These are phyloP conservation scores for Apocrypta bakeri DNA, from an alignment of 1,140 invertebrate genomes.

Conservation along the genomic window DNA sequence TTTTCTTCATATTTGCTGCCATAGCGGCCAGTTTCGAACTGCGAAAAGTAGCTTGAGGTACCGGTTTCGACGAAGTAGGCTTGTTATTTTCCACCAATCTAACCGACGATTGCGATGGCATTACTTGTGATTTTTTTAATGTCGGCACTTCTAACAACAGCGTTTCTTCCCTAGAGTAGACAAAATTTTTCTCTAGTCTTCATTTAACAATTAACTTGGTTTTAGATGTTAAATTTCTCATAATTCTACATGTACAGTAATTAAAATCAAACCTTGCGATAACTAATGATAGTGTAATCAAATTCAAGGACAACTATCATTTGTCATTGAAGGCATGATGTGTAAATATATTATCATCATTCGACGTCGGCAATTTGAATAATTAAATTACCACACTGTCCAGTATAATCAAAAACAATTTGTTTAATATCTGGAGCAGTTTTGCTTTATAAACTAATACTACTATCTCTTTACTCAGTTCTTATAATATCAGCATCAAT, in stretches of 20 bases:
- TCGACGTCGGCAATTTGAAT: not conserved
- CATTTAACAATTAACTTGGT: slow-evolving; percentile 34
- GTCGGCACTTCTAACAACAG: slow-evolving; percentile 62
- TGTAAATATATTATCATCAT: not conserved
- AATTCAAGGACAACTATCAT: not conserved
- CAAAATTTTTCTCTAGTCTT: slow-evolving; percentile 52
- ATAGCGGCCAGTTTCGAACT: slow-evolving; percentile 71
- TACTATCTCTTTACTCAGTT: slow-evolving; percentile 33
- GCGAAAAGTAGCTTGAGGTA: slow-evolving; percentile 65
- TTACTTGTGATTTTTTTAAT: not conserved
- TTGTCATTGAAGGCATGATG: not conserved
- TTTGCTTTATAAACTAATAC: not conserved
- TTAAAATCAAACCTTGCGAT: not conserved
- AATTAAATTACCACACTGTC: slow-evolving; percentile 11
- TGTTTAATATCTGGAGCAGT: not conserved
- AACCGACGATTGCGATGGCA: not conserved
- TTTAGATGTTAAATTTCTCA: slow-evolving; percentile 11
- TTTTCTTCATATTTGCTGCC: slow-evolving; percentile 69
- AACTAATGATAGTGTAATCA: not conserved
- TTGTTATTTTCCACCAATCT: not conserved
- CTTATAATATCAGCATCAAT: slow-evolving; percentile 17
- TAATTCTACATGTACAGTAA: slow-evolving; percentile 11
- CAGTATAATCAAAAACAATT: slow-evolving; percentile 28
- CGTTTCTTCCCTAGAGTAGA: slow-evolving; percentile 65
- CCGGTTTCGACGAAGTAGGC: slow-evolving; percentile 53